Conservation (phyloP, 2,797 vertebrate genomes). For the Sarcophilus harrisii region DNA sequence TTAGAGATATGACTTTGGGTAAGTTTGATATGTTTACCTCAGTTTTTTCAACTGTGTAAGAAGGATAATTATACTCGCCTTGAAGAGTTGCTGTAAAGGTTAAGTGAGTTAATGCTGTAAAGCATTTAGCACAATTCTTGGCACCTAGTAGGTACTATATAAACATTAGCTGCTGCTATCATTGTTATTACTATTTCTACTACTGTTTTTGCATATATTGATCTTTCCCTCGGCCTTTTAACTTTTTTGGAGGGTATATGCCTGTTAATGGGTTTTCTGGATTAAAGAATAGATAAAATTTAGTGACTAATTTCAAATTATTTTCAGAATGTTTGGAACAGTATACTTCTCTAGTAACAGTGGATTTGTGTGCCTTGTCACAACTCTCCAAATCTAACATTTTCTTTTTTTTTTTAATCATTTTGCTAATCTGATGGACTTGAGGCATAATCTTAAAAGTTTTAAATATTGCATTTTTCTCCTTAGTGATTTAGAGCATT, state of each 20-base stretch:
- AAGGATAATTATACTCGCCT: background rate
- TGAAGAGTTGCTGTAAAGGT: background rate
- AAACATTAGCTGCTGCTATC: background rate
- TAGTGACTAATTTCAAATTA: background rate
- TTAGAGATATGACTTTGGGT: background rate
- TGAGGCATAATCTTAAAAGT: background rate
- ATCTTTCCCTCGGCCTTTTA: background rate
- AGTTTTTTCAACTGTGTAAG: slow-evolving; percentile 39
- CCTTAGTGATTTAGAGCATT: background rate
- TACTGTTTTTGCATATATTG: background rate
- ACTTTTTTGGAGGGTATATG: too few species aligned
- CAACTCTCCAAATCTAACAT: background rate
- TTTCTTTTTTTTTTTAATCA: background rate
- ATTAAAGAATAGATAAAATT: background rate
- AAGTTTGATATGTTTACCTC: background rate
- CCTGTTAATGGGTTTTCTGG: background rate
- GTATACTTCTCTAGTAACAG: background rate
- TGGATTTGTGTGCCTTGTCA: background rate
- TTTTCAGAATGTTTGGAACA: background rate
- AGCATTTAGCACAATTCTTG: background rate
- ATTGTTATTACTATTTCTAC: too few species aligned
- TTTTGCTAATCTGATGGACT: too few species aligned
- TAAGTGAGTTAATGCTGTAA: background rate
- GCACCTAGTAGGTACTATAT: background rate
- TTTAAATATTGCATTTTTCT: background rate